Evolutionary conservation across 64 coral and sea anemone genomes (phyloP).

Genomic region (Cladopsammia gracilis): DNA sequence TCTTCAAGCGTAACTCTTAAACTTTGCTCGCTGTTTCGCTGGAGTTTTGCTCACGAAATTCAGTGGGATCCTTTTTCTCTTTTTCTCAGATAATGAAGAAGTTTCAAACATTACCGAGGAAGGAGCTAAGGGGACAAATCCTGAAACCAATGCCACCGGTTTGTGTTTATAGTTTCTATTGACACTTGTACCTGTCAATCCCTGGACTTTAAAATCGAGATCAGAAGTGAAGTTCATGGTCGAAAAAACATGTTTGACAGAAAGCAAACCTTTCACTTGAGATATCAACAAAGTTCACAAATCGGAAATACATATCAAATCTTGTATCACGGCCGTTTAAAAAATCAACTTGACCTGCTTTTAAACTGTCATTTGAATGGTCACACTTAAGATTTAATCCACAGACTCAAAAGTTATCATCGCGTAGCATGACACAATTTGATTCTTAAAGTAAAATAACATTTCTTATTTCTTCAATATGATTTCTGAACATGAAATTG

Average conservation of each 20-base stretch:
- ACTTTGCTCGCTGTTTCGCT: not conserved
- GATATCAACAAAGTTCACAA: not conserved
- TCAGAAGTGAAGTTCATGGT: not conserved
- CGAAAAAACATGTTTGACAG: not conserved
- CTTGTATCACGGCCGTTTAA: not conserved
- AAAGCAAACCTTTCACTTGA: not conserved
- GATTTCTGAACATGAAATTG: no score
- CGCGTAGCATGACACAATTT: not conserved
- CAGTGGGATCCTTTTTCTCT: not conserved
- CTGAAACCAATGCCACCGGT: not conserved
- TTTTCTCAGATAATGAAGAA: conserved; percentile 28
- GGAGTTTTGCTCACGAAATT: not conserved
- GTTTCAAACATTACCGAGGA: not conserved
- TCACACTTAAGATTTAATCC: not conserved
- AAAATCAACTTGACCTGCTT: not conserved
- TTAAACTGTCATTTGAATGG: not conserved
- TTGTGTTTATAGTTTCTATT: conserved; percentile 6
- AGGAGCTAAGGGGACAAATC: not conserved
- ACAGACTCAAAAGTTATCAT: not conserved
- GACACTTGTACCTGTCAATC: conserved; percentile 12
- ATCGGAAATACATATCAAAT: not conserved
- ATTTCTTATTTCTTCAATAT: no score
- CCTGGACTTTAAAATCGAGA: conserved; percentile 1
- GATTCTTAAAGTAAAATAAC: no score
- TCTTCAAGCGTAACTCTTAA: not conserved